Evolutionary conservation across 2,113 vertebrate species (phyloP).

Genomic region (Lepidothrix coronata): DNA sequence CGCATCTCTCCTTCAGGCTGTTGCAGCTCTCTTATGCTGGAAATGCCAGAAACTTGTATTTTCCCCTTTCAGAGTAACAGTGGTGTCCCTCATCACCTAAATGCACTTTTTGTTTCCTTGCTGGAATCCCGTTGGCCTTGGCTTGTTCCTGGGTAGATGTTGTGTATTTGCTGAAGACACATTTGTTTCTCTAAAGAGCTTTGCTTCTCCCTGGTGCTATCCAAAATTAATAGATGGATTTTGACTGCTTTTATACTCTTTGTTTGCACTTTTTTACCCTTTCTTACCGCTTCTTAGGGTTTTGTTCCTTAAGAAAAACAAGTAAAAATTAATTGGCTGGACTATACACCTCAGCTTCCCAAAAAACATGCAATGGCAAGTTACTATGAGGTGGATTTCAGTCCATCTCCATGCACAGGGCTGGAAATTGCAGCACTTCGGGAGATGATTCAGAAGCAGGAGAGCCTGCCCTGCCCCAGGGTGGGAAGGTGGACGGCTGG

Average conservation of each 20-base stretch:
- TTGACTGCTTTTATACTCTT: background rate
- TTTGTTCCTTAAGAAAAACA: background rate
- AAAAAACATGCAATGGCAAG: background rate
- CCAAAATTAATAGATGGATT: background rate
- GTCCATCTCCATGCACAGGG: background rate
- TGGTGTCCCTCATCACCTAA: background rate
- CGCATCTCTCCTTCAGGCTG: background rate
- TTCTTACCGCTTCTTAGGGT: background rate
- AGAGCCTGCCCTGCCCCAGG: slow-evolving; percentile 3
- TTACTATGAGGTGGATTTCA: background rate
- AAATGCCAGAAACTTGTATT: background rate
- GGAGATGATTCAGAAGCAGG: slow-evolving; percentile 17
- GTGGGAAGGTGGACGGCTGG: background rate
- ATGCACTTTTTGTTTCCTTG: background rate
- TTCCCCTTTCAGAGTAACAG: background rate
- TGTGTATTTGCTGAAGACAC: background rate
- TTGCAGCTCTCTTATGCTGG: background rate
- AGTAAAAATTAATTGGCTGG: background rate
- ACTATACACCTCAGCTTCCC: background rate
- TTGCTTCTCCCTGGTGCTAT: background rate
- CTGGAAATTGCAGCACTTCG: background rate
- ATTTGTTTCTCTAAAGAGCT: background rate
- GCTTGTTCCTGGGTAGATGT: background rate
- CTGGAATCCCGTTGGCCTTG: background rate
- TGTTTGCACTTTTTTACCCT: background rate